Conservation (phyloP, 2,113 vertebrate genomes). For the Laticauda laticaudata region DNA sequence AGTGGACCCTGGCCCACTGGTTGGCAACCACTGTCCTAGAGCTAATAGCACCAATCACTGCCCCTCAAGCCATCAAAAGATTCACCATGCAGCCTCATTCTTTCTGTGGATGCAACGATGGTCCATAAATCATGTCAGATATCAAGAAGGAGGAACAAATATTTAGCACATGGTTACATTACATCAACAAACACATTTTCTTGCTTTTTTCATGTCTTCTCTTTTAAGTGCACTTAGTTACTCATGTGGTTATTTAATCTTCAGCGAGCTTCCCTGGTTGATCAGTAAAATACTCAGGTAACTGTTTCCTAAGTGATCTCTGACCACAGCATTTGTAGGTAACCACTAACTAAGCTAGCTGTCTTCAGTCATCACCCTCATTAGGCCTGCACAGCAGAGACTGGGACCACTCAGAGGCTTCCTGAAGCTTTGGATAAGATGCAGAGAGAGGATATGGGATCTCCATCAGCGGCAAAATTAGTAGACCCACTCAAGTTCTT, state of each 20-base stretch:
- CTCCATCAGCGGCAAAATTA: background rate
- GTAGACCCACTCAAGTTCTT: background rate
- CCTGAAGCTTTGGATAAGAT: background rate
- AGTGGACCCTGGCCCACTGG: too few species aligned
- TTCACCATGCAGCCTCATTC: background rate
- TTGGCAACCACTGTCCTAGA: background rate
- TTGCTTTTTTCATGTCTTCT: background rate
- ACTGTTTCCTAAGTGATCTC: background rate
- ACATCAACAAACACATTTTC: background rate
- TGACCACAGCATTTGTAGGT: background rate
- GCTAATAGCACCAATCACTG: background rate
- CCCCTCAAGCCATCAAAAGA: background rate
- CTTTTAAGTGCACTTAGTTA: background rate
- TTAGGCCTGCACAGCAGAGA: background rate
- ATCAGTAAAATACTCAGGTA: background rate
- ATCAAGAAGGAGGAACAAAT: background rate
- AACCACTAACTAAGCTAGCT: background rate
- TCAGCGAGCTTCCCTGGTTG: background rate
- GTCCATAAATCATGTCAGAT: background rate
- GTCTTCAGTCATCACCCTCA: background rate
- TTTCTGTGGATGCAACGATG: background rate
- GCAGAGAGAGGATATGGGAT: background rate
- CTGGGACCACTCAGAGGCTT: background rate
- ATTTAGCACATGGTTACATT: background rate
- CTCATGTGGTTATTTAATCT: background rate